Percentiles rank a stretch among this genome's conserved stretches.
These are phyloP conservation scores for Scomber japonicus DNA, from an alignment of 2,113 vertebrate species.

Conservation along the genomic window DNA sequence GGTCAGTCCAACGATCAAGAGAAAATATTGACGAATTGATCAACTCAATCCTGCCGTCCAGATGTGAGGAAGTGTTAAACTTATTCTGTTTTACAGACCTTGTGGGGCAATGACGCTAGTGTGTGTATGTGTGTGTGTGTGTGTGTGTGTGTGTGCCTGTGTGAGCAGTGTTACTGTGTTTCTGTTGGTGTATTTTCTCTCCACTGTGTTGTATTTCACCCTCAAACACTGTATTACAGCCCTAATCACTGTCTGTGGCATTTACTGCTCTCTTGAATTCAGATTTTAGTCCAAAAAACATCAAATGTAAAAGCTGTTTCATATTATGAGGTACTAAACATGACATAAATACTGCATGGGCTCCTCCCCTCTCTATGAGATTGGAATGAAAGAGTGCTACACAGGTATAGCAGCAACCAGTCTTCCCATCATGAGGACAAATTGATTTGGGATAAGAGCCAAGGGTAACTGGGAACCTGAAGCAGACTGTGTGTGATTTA, in stretches of 20 bases:
- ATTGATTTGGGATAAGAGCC: constrained; percentile 65
- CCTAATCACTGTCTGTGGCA: constrained; percentile 44
- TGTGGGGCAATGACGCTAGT: neutral
- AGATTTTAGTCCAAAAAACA: constrained; percentile 50
- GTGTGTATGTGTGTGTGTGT: constrained; percentile 25
- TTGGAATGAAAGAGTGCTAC: neutral
- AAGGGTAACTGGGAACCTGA: constrained; percentile 46
- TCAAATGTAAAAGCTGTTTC: constrained; percentile 50
- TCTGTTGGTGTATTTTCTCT: constrained; percentile 29
- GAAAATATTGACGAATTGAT: constrained; percentile 77
- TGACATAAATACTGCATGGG: constrained; percentile 38
- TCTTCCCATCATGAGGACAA: constrained; percentile 63
- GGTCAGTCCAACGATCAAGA: constrained; percentile 64
- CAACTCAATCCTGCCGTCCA: constrained; percentile 56
- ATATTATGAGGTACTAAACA: constrained; percentile 46
- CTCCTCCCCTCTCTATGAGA: constrained; percentile 8
- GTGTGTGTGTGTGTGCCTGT: neutral
- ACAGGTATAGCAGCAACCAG: constrained; percentile 24
- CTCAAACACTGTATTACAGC: constrained; percentile 42
- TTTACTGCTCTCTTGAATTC: constrained; percentile 58
- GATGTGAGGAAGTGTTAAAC: constrained; percentile 75
- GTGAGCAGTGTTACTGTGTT: neutral
- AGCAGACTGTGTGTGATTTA: constrained; percentile 21
- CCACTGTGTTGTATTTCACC: constrained; percentile 13
- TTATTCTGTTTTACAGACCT: constrained; percentile 59